Conservation (phyloP, 2,888 invertebrate species). For the Micropterix aruncella region DNA sequence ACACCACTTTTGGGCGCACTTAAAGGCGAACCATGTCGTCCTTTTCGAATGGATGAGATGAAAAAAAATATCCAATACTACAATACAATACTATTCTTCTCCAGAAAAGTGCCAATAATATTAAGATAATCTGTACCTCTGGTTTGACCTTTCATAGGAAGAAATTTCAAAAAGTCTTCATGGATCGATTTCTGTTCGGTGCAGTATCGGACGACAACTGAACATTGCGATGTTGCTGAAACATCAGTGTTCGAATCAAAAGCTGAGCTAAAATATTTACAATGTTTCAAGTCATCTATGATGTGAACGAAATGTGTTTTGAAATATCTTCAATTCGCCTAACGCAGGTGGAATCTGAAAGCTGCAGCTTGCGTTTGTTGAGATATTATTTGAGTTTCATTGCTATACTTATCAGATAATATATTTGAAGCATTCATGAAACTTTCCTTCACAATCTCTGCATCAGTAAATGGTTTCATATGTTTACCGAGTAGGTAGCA, state of each 20-base stretch:
- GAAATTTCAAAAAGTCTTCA: no score
- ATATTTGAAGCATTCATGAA: conserved; percentile 7
- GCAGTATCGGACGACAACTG: conserved; percentile 1
- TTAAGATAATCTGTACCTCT: no score
- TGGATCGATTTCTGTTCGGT: conserved; percentile 1
- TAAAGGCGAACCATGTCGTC: no score
- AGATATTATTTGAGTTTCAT: conserved; percentile 7
- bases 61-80: no score
- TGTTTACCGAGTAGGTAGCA: conserved; percentile 8
- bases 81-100: no score
- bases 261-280: conserved; percentile 1
- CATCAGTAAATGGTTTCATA: conserved; percentile 8
- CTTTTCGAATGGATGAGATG: no score
- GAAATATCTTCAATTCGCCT: conserved; percentile 1
- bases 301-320: conserved; percentile 1
- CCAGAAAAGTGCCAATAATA: no score
- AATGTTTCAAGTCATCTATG: no score
- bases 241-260: conserved; percentile 2
- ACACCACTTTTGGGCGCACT: no score
- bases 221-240: conserved; percentile 2
- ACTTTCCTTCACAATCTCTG: conserved; percentile 8
- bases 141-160: no score
- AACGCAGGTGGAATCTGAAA: conserved; percentile 6
- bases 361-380: conserved; percentile 5
- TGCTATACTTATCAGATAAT: conserved; percentile 9